Percentiles rank a stretch among this genome's conserved stretches.
phyloP scores from a whole-genome alignment of 2,888 invertebrate genomes.

The Baronia brevicornis region DNA sequence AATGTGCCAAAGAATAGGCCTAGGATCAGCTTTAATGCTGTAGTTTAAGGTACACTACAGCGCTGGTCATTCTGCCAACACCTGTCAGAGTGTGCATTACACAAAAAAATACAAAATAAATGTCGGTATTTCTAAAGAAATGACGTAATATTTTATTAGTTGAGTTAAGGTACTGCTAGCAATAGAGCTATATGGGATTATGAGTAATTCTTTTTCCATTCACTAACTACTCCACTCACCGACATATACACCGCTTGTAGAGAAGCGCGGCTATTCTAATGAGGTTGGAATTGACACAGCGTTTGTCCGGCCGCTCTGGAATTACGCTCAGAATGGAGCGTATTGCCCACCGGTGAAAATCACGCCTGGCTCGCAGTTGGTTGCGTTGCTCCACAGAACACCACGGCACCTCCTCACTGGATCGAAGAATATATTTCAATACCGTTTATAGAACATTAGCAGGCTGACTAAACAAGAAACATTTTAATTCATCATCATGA shows the following conservation, averaged over 20 bases:
- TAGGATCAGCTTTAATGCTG: too few relatives aligned
- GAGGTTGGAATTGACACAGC: conserved; percentile 27
- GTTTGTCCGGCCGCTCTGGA: conserved; percentile 28
- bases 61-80: too few relatives aligned
- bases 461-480: neutral
- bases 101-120: too few relatives aligned
- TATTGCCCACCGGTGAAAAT: conserved; percentile 76
- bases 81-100: too few relatives aligned
- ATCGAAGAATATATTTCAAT: conserved; percentile 1
- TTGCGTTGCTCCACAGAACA: conserved; percentile 64
- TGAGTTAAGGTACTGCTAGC: too few relatives aligned
- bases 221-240: conserved; percentile 28
- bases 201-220: too few relatives aligned
- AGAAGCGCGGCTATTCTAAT: conserved; percentile 36
- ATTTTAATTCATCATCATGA: neutral
- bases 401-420: conserved; percentile 73
- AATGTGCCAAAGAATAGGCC: too few relatives aligned
- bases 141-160: too few relatives aligned
- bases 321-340: conserved; percentile 44
- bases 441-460: too few relatives aligned
- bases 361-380: conserved; percentile 63
- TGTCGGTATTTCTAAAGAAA: too few relatives aligned
- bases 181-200: too few relatives aligned
- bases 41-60: too few relatives aligned
- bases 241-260: conserved; percentile 43